Conservation (phyloP, 1,140 invertebrate species). For the Zaprionus inermis region DNA sequence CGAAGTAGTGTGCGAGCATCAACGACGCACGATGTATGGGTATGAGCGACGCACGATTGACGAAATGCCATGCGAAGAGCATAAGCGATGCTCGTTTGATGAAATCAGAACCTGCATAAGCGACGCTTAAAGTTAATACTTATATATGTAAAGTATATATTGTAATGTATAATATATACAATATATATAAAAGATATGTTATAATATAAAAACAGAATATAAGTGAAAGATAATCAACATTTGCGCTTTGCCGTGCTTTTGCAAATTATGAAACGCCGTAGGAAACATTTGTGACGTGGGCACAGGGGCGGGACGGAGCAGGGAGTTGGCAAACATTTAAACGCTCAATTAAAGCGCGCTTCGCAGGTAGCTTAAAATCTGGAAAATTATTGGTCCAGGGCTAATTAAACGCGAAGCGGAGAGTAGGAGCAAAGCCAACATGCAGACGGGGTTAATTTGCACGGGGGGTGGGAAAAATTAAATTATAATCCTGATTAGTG, state of each 20-base stretch:
- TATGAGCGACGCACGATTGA: no score
- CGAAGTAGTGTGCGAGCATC: no score
- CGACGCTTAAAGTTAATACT: no score
- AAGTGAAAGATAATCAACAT: no score
- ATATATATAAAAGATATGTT: no score
- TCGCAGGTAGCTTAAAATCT: slow-evolving; percentile 40
- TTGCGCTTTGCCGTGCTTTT: neutral
- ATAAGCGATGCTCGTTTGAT: no score
- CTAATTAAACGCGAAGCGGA: slow-evolving; percentile 41
- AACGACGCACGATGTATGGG: no score
- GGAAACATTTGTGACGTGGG: neutral
- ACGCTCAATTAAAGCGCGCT: slow-evolving; percentile 37
- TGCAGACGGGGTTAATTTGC: slow-evolving; percentile 31
- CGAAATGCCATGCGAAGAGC: no score
- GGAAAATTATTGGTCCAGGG: slow-evolving; percentile 53
- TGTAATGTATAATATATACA: no score
- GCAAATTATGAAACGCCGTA: slow-evolving; percentile 22
- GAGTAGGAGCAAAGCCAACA: neutral
- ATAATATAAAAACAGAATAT: no score
- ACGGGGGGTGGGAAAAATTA: slow-evolving; percentile 31
- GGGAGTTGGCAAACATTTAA: slow-evolving; percentile 13
- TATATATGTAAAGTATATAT: no score
- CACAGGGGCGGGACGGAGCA: neutral
- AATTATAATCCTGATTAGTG: slow-evolving; percentile 59
- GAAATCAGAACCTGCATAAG: no score